Conservation (phyloP, 1,140 invertebrate species). For the Bacillus rossius region DNA sequence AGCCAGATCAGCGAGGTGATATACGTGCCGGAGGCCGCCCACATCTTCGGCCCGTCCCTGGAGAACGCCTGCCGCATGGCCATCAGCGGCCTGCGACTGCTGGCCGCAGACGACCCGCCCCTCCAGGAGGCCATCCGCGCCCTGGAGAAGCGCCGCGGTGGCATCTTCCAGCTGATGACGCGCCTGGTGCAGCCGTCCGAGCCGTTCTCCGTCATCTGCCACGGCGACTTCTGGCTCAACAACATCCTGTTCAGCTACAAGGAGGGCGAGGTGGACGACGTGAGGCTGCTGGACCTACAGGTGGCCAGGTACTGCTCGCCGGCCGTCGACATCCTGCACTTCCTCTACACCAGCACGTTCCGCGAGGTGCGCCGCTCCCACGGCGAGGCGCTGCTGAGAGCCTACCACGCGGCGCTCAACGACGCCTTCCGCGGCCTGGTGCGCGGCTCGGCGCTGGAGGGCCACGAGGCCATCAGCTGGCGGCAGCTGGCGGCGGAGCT, state of each 20-base stretch:
- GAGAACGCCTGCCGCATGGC: slow-evolving; percentile 30
- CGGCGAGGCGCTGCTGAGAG: slow-evolving; percentile 39
- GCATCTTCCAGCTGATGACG: slow-evolving; percentile 16
- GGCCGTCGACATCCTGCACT: slow-evolving; percentile 51
- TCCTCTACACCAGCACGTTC: slow-evolving; percentile 36
- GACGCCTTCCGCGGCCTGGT: not conserved
- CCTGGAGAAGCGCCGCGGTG: slow-evolving; percentile 15
- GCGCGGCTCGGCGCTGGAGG: not conserved
- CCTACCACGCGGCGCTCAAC: slow-evolving; percentile 36
- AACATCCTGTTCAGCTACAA: slow-evolving; percentile 21
- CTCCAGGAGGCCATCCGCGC: slow-evolving; percentile 31
- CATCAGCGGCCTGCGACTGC: slow-evolving; percentile 17
- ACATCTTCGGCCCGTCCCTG: slow-evolving; percentile 27
- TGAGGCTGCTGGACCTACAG: slow-evolving; percentile 50
- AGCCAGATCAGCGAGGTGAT: not conserved
- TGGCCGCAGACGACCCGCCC: slow-evolving; percentile 22
- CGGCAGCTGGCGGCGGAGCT: not conserved
- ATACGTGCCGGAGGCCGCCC: slow-evolving; percentile 9
- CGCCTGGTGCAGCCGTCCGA: slow-evolving; percentile 14
- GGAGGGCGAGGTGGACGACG: slow-evolving; percentile 36
- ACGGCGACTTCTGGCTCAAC: not conserved
- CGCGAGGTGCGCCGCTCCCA: slow-evolving; percentile 40
- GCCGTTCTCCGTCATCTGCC: slow-evolving; percentile 17
- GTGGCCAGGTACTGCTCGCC: slow-evolving; percentile 48
- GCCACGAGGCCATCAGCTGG: not conserved